Evolutionary conservation across 2,113 vertebrate genomes (phyloP).

Genomic region (Thunnus maccoyii): DNA sequence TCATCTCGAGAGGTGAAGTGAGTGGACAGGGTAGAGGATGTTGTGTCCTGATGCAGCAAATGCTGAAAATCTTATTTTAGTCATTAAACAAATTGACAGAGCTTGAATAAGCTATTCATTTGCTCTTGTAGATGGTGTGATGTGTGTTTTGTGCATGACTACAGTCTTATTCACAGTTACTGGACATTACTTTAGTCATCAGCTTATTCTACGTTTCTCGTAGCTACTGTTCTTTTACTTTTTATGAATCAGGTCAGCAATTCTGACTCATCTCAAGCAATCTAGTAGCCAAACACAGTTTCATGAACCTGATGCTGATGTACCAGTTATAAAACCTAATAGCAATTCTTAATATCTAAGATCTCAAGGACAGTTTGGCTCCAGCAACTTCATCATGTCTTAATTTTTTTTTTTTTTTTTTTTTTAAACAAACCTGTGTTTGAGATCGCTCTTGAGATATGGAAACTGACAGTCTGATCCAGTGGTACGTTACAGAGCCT

Average conservation of each 20-base stretch:
- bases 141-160: slow-evolving; percentile 13
- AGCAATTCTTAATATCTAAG: background rate
- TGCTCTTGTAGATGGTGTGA: background rate
- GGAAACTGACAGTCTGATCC: slow-evolving; percentile 10
- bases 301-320: background rate
- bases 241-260: slow-evolving; percentile 23
- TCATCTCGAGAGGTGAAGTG: slow-evolving; percentile 38
- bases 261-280: slow-evolving; percentile 36
- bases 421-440: background rate
- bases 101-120: slow-evolving; percentile 5
- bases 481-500: background rate
- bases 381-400: background rate
- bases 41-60: slow-evolving; percentile 19
- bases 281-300: slow-evolving; percentile 21
- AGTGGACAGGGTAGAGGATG: background rate
- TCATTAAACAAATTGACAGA: slow-evolving; percentile 16
- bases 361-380: background rate
- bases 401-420: background rate
- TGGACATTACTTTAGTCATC: slow-evolving; percentile 45
- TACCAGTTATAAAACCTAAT: background rate
- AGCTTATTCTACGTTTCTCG: background rate
- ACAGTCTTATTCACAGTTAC: slow-evolving; percentile 47
- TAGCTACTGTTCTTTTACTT: background rate
- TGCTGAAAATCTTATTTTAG: slow-evolving; percentile 20
- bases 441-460: background rate